A percentile compares a stretch with the other conserved stretches of the same genome.
phyloP scores from a whole-genome alignment of 64 coral and sea anemone genomes.

The Actinia equina region DNA sequence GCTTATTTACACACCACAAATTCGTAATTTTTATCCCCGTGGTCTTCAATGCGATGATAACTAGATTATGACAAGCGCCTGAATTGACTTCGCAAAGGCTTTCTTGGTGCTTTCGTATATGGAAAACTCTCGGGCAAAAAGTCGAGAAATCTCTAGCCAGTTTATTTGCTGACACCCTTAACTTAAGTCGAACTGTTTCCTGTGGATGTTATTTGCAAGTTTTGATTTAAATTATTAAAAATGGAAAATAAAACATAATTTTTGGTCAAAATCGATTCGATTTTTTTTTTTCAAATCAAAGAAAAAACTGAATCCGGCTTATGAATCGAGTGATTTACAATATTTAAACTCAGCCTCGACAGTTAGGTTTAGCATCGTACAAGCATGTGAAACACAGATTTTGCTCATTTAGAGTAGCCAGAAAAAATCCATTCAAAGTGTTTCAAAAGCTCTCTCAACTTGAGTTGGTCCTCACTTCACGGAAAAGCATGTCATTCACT shows the following conservation, averaged over 20 bases:
- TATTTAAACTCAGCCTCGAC: neutral
- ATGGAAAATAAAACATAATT: neutral
- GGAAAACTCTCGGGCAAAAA: conserved; percentile 50
- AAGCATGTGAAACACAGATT: neutral
- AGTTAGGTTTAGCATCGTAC: neutral
- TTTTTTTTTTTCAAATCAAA: neutral
- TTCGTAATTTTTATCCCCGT: conserved; percentile 57
- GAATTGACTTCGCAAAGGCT: neutral
- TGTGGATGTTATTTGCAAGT: conserved; percentile 68
- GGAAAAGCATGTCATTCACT: neutral
- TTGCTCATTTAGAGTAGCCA: neutral
- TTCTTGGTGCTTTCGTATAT: neutral
- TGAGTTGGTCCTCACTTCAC: neutral
- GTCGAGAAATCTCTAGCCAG: conserved; percentile 34
- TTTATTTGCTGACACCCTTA: neutral
- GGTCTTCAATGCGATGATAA: conserved; percentile 34
- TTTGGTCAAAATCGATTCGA: neutral
- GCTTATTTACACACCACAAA: conserved; percentile 67
- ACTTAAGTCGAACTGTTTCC: conserved; percentile 64
- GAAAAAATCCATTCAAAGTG: neutral
- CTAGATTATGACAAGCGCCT: conserved; percentile 47
- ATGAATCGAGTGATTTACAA: too few species aligned
- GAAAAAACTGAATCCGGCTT: too few species aligned
- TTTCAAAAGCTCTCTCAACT: conserved; percentile 4
- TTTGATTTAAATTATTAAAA: conserved; percentile 69